Conservation (phyloP, 1,140 invertebrate species). For the Eciton burchellii region DNA sequence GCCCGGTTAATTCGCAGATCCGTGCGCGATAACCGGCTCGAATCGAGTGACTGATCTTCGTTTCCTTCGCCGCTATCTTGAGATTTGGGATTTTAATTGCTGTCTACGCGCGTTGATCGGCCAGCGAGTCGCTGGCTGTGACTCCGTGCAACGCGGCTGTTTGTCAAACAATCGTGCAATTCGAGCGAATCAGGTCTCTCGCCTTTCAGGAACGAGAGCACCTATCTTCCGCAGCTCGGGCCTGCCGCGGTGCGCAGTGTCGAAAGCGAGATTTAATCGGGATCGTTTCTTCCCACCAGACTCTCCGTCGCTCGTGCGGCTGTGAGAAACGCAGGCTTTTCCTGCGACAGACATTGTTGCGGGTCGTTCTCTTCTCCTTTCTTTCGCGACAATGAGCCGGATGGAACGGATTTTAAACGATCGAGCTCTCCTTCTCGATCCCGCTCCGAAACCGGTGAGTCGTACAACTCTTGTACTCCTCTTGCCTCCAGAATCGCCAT, state of each 20-base stretch:
- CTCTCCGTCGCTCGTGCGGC: background rate
- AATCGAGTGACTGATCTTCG: background rate
- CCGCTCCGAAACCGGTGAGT: slow-evolving; percentile 60
- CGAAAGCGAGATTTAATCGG: slow-evolving; percentile 59
- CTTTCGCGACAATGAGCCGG: background rate
- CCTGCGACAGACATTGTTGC: background rate
- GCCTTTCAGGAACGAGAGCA: slow-evolving; percentile 52
- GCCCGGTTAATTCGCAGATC: background rate
- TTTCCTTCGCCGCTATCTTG: background rate
- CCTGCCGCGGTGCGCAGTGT: background rate
- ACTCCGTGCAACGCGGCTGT: slow-evolving; percentile 26
- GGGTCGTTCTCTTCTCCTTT: background rate
- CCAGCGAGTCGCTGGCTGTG: background rate
- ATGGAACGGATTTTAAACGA: slow-evolving; percentile 51
- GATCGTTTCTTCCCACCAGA: slow-evolving; percentile 43
- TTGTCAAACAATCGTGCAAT: slow-evolving; percentile 42
- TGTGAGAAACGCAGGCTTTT: background rate
- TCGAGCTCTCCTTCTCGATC: slow-evolving; percentile 82
- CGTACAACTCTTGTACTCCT: slow-evolving; percentile 20
- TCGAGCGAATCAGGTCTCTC: slow-evolving; percentile 9
- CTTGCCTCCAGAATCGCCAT: slow-evolving; percentile 21
- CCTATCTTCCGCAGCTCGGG: background rate
- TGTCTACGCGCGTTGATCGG: slow-evolving; percentile 8
- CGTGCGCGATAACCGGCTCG: background rate
- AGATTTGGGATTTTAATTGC: background rate